Evolutionary conservation across 2,888 invertebrate species (phyloP).

Genomic region (Actias luna): DNA sequence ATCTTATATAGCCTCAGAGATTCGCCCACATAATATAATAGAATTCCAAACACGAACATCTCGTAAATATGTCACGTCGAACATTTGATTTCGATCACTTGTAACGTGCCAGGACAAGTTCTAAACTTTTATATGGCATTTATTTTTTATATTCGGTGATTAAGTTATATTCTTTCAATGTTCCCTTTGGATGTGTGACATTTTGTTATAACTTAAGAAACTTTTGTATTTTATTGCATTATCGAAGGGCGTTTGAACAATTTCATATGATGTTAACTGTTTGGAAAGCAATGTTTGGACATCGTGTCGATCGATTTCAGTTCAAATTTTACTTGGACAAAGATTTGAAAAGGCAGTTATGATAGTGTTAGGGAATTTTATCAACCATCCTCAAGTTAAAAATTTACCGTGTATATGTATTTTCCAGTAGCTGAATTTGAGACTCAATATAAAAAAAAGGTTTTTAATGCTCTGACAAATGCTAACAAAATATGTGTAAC

Average conservation of each 20-base stretch:
- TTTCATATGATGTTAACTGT: background rate
- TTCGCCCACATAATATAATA: background rate
- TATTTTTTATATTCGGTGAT: conserved; percentile 21
- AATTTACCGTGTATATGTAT: no score
- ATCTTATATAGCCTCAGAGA: conserved; percentile 5
- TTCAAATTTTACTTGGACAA: no score
- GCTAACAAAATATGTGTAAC: no score
- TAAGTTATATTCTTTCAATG: conserved; percentile 15
- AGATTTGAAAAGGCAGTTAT: no score
- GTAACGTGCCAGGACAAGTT: conserved; percentile 20
- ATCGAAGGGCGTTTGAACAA: background rate
- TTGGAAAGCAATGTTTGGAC: no score
- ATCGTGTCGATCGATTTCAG: no score
- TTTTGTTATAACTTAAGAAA: background rate
- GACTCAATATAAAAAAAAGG: no score
- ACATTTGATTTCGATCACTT: conserved; percentile 11
- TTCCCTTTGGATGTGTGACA: background rate
- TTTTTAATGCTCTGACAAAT: no score
- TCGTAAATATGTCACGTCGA: conserved; percentile 11
- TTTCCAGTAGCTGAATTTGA: no score
- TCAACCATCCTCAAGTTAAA: no score
- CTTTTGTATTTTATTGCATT: background rate
- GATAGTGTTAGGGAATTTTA: no score
- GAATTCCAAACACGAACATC: conserved; percentile 11
- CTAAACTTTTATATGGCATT: conserved; percentile 26